phyloP scores from a whole-genome alignment of 2,113 vertebrate genomes.

The Panurus biarmicus region DNA sequence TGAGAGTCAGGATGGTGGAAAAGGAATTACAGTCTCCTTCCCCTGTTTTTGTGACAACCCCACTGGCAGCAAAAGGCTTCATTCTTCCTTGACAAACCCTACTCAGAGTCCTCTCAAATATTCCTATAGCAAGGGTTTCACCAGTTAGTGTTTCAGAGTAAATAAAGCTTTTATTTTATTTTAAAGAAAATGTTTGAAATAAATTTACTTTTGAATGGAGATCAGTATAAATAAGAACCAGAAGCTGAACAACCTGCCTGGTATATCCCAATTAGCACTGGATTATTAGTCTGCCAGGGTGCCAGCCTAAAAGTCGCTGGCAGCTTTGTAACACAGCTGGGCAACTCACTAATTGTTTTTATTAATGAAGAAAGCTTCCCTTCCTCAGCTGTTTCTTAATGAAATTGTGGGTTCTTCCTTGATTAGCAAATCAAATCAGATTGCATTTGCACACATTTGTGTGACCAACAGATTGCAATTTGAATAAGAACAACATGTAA shows the following conservation, averaged over 20 bases:
- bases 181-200: background rate
- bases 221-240: constrained; percentile 13
- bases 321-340: constrained; percentile 43
- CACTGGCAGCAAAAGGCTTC: background rate
- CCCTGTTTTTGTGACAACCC: background rate
- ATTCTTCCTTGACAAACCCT: background rate
- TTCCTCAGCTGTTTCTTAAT: constrained; percentile 46
- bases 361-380: constrained; percentile 63
- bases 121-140: background rate
- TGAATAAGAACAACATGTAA: background rate
- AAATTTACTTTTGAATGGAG: background rate
- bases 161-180: background rate
- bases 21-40: background rate
- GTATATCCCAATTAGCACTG: constrained; percentile 4
- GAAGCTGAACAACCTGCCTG: background rate
- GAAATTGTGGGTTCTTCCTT: constrained; percentile 36
- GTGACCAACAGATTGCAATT: constrained; percentile 2
- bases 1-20: background rate
- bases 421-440: constrained; percentile 41
- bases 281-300: background rate
- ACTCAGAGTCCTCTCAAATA: background rate
- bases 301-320: background rate
- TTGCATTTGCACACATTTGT: background rate
- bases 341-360: constrained; percentile 60
- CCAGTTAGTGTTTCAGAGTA: background rate